Base-by-base conservation (phyloP, 2,888 invertebrate species). In the Barypeithes pellucidus region DNA sequence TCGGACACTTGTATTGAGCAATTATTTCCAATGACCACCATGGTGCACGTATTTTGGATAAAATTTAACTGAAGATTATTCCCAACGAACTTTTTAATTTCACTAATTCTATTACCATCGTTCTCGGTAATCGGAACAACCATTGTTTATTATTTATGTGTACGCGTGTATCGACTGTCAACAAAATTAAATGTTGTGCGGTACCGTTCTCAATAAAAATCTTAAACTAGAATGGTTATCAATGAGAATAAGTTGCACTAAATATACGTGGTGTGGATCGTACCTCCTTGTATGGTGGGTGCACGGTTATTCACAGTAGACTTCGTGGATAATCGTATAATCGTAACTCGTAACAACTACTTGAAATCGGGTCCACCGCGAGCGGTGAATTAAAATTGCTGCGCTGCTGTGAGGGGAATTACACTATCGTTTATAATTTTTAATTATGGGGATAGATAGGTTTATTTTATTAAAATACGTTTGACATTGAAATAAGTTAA, bases 11-110 rank as follows among this genome's bases (percentile, higher is more conserved):
- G 43, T 14, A 78, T 14, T 5, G 33, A 52, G 62, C 76, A 75
- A 65, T 77, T 76, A 61, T 79, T 78, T 1, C 79, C 79, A 29
- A 76, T 72, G 11, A 79, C 59, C n/a, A 69, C 1, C 41, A 70
- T 65, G 22, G 54, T 67, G 20, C 57, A 70, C 36, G 24, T 62
- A 43, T 76, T 75, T 36, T 66, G 24, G n/a, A 47, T 4, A 39
- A 76, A 43, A 33, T 57, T 61, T 20, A 78, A 29, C 8, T 72
- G 57, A 12, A 78, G 61, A 60, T 75, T 76, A 57, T 77, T 78
- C 20, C 78, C 78, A n/a, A 73, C 54, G 47, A 61, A 75, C 50
- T 74, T 69, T 59, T 74, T 66, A 1, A 54, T 45, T 50, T 47
- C 36, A 24, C 43, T 52, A 69, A 14, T 1, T 73, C 22, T n/a